A percentile compares a stretch with the other conserved stretches of the same genome.
phyloP scores from a whole-genome alignment of 2,888 invertebrate species.

The Ormyrus thymus region DNA sequence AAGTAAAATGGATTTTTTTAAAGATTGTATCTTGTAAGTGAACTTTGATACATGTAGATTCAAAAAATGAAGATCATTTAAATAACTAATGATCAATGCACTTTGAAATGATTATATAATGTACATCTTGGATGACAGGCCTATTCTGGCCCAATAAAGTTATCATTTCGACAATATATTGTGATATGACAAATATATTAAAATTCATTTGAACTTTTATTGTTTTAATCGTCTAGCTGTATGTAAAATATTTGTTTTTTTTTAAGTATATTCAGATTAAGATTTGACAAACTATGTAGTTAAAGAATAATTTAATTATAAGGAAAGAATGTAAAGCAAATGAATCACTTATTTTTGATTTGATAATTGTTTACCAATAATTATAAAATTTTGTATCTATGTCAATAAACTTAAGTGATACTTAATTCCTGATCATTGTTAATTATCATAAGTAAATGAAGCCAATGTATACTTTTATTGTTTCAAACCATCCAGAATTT shows the following conservation, averaged over 20 bases:
- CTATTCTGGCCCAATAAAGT: constrained; percentile 17
- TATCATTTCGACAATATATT: constrained; percentile 28
- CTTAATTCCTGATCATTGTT: neutral
- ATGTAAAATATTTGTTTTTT: constrained; percentile 12
- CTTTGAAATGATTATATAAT: constrained; percentile 23
- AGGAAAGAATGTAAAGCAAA: neutral
- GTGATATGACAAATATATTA: constrained; percentile 41
- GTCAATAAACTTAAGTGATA: constrained; percentile 16
- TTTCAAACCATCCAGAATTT: neutral
- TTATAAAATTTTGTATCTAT: constrained; percentile 13
- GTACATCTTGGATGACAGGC: constrained; percentile 11
- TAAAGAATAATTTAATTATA: neutral
- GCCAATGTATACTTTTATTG: neutral
- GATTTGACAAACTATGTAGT: constrained; percentile 4
- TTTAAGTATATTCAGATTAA: neutral
- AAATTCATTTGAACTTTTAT: constrained; percentile 19
- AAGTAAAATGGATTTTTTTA: constrained; percentile 45
- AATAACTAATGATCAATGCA: neutral
- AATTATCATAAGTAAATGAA: too few relatives aligned
- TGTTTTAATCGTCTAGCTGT: neutral
- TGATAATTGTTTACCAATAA: constrained; percentile 27
- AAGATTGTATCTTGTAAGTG: constrained; percentile 22
- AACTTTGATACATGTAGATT: constrained; percentile 38
- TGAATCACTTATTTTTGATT: constrained; percentile 11
- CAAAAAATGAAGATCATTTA: constrained; percentile 15